A percentile compares a stretch with the other conserved stretches of the same genome.
These are phyloP conservation scores for Diglossa cyanea DNA, from an alignment of 2,797 vertebrate genomes.

Conservation along the genomic window DNA sequence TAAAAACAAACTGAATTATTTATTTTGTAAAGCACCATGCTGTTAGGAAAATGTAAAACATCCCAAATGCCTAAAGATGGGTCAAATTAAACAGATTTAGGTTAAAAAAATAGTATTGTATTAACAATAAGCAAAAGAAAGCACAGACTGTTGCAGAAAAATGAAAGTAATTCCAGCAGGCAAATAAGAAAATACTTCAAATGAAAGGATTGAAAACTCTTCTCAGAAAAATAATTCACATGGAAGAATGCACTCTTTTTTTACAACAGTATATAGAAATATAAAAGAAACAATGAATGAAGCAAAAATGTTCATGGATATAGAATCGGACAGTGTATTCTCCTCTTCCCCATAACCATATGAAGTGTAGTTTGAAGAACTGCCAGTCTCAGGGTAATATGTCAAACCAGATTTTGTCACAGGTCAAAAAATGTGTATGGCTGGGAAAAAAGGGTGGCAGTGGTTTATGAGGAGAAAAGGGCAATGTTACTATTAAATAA, in stretches of 20 bases:
- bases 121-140: conserved; percentile 1
- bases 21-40: neutral
- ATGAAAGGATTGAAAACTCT: neutral
- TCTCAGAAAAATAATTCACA: neutral
- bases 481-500: neutral
- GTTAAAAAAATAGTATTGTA: neutral
- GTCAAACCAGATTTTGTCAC: conserved; percentile 16
- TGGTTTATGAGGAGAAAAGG: neutral
- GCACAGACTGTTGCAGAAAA: neutral
- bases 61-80: neutral
- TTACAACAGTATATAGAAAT: neutral
- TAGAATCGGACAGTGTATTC: neutral
- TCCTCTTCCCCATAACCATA: neutral
- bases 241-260: neutral
- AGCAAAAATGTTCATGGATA: neutral
- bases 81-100: neutral
- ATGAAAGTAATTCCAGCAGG: neutral
- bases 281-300: neutral
- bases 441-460: conserved; percentile 1
- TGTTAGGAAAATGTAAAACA: neutral
- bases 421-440: neutral
- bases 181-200: neutral
- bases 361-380: neutral
- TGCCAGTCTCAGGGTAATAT: neutral
- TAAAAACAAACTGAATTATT: neutral